Base-by-base conservation (phyloP, 2,888 invertebrate genomes). In the Cacoxenus indagator region DNA sequence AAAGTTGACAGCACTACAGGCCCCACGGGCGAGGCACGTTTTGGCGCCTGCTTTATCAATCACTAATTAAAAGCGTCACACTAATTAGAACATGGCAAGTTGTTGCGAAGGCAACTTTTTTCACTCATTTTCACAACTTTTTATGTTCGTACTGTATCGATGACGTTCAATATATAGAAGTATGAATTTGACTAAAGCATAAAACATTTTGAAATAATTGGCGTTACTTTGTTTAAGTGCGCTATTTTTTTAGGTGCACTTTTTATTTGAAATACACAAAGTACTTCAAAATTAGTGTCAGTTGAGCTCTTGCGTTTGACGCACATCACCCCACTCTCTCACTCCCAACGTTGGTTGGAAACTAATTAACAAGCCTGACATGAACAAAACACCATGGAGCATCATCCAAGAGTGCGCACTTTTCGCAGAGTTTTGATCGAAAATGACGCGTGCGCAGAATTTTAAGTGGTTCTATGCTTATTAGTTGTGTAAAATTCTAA, bases 1-100 rank as follows among this genome's bases (percentile, higher is more conserved):
- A n/a, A n/a, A n/a, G n/a, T n/a, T n/a, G n/a, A n/a, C n/a, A n/a
- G n/a, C n/a, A n/a, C n/a, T n/a, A n/a, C n/a, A n/a, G n/a, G n/a
- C n/a, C n/a, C n/a, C n/a, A 14, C 37, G 4, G 37, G 9, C 14
- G 2, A 8, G 37, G 14, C 14, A 37, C 37, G 37, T 37, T 14
- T 8, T 19, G 17, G 17, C 51, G 22, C 11, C 24, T 22, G 22
- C 22, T 51, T 51, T 51, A 51, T 51, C 51, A 51, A 22, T 22
- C 14, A 22, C 22, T 51, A 51, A 51, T 51, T 51, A 51, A 51
- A 19, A 51, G 51, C 51, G 51, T 51, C 51, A 51, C 51, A 51
- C 51, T 51, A 51, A 51, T 51, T 51, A 51, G 51, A 51, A 51
- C 51, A 22, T 51, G 51, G 22, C 51, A 51, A 51, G 19, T 5